A percentile compares a stretch with the other conserved stretches of the same genome.
phyloP scores from a whole-genome alignment of 2,888 invertebrate genomes.

The Synanthedon andrenaeformis region DNA sequence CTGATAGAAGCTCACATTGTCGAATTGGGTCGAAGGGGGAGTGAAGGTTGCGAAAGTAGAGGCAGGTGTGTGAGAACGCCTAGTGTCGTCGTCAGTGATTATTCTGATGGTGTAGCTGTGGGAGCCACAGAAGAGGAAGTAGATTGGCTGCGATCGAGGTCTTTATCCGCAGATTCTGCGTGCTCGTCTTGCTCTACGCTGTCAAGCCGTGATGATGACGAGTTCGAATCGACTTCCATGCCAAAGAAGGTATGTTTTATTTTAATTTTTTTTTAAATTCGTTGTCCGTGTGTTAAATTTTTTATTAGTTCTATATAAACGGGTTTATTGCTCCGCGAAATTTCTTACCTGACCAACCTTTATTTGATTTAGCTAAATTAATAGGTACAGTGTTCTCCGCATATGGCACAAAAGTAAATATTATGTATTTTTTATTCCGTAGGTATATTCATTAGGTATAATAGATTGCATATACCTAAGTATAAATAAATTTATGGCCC shows the following conservation, averaged over 20 bases:
- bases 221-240: conserved; percentile 55
- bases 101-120: conserved; percentile 76
- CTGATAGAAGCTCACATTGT: conserved; percentile 69
- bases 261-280: conserved; percentile 1
- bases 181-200: conserved; percentile 82
- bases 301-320: neutral
- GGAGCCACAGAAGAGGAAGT: conserved; percentile 60
- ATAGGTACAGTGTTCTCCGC: too few relatives aligned
- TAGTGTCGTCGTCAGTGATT: conserved; percentile 89
- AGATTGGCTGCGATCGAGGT: conserved; percentile 55
- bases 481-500: too few relatives aligned
- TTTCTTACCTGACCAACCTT: neutral
- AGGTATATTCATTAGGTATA: too few relatives aligned
- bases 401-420: too few relatives aligned
- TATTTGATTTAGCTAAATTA: neutral
- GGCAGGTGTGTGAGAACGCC: conserved; percentile 80
- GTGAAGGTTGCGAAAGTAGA: conserved; percentile 58
- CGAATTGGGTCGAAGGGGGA: conserved; percentile 62
- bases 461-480: too few relatives aligned
- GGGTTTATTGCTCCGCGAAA: neutral
- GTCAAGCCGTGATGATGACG: conserved; percentile 79
- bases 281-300: neutral
- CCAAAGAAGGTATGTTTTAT: conserved; percentile 60
- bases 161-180: conserved; percentile 75
- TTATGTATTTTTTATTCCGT: too few relatives aligned